Percentiles rank a stretch among this genome's conserved stretches.
Conservation (phyloP, 2,888 invertebrate species). For the Hydrotaea diabolus region DNA sequence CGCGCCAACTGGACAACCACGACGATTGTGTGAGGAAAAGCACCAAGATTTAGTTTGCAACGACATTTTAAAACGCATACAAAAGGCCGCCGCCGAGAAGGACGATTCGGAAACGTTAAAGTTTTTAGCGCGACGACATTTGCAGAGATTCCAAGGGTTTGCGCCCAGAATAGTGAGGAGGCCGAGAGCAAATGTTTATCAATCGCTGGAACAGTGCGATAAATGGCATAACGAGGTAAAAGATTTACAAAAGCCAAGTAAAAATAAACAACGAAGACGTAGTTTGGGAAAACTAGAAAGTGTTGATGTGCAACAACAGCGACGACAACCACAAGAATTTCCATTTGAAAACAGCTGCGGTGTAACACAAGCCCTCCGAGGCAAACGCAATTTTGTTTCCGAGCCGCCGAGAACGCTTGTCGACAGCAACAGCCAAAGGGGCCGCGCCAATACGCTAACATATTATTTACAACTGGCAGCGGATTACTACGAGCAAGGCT, state of each 20-base stretch:
- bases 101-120: constrained; percentile 35
- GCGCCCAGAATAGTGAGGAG: not conserved
- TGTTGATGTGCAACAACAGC: constrained; percentile 41
- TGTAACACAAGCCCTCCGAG: constrained; percentile 48
- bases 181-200: not conserved
- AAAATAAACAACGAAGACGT: constrained; percentile 30
- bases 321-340: constrained; percentile 17
- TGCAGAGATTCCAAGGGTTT: constrained; percentile 28
- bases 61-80: constrained; percentile 75
- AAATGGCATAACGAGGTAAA: constrained; percentile 21
- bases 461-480: constrained; percentile 76
- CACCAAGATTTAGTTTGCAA: constrained; percentile 73
- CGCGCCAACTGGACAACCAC: constrained; percentile 72
- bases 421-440: not conserved
- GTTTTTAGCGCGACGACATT: constrained; percentile 43
- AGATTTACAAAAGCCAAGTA: constrained; percentile 24
- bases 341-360: constrained; percentile 22
- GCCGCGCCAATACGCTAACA: constrained; percentile 51
- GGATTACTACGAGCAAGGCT: constrained; percentile 78
- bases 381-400: not conserved
- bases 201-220: constrained; percentile 12
- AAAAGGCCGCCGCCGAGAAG: constrained; percentile 66
- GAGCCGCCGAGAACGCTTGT: not conserved
- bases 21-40: constrained; percentile 72
- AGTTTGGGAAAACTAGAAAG: constrained; percentile 65